These are phyloP conservation scores for Telmatochromis sp. DNA, from an alignment of 2,113 vertebrate genomes.

Conservation along the genomic window DNA sequence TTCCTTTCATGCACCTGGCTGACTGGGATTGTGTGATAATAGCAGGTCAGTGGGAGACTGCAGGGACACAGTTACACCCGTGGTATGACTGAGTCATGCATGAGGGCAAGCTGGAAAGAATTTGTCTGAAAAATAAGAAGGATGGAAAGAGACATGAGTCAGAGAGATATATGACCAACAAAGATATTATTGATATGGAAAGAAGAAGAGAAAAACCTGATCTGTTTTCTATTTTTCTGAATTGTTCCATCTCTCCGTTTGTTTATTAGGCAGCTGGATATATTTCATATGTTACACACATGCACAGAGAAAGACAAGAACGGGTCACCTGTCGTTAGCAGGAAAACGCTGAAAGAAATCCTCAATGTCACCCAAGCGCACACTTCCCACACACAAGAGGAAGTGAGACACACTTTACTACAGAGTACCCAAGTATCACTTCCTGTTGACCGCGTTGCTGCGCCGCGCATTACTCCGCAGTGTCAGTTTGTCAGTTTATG, in stretches of 20 bases:
- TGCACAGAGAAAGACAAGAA: neutral
- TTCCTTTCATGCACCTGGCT: neutral
- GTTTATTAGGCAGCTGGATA: neutral
- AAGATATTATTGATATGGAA: neutral
- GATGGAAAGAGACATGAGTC: neutral
- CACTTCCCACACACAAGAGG: slow-evolving; percentile 6
- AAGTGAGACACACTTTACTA: slow-evolving; percentile 1
- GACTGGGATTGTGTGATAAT: neutral
- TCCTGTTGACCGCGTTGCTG: slow-evolving; percentile 2
- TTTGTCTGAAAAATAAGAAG: neutral
- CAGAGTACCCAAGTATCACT: slow-evolving; percentile 15
- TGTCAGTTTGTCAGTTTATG: neutral
- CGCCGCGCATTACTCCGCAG: accelerated
- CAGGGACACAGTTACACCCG: neutral
- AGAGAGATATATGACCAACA: neutral
- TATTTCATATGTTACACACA: neutral
- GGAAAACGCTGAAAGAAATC: neutral
- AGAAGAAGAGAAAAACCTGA: neutral
- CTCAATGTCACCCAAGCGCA: neutral
- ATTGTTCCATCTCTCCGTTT: neutral
- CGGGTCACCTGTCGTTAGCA: neutral
- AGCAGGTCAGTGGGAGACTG: neutral
- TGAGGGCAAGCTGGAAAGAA: neutral
- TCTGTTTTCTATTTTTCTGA: neutral
- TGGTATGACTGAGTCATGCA: neutral